phyloP scores from a whole-genome alignment of 2,113 vertebrate species.

The Protomyctophum bolini region DNA sequence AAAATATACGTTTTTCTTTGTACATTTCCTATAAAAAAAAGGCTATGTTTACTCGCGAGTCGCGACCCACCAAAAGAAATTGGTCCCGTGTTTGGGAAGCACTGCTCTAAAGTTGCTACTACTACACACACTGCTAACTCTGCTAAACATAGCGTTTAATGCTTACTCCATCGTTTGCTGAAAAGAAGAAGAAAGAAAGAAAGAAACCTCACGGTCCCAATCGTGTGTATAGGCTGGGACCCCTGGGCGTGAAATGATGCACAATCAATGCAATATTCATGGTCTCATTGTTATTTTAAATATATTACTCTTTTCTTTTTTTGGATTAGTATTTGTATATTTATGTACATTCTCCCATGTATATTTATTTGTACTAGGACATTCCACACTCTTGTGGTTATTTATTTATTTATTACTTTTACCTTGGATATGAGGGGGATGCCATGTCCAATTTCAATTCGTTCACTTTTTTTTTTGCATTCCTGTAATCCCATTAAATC shows the following conservation, averaged over 20 bases:
- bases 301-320: slow-evolving; percentile 11
- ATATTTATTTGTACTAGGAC: slow-evolving; percentile 80
- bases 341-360: slow-evolving; percentile 77
- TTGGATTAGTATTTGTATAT: slow-evolving; percentile 78
- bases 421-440: not conserved
- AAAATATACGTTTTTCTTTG: too few relatives aligned
- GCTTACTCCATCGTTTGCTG: slow-evolving; percentile 45
- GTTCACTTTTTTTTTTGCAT: slow-evolving; percentile 59
- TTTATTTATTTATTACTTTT: slow-evolving; percentile 91
- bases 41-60: too few relatives aligned
- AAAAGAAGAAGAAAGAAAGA: too few relatives aligned
- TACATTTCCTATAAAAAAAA: too few relatives aligned
- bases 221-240: slow-evolving; percentile 60
- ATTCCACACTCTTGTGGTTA: slow-evolving; percentile 81
- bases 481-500: slow-evolving; percentile 52
- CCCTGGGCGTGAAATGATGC: slow-evolving; percentile 82
- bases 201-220: slow-evolving; percentile 25
- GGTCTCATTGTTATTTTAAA: slow-evolving; percentile 55
- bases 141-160: too few relatives aligned
- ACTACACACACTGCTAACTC: too few relatives aligned
- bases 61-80: too few relatives aligned
- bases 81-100: too few relatives aligned
- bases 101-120: too few relatives aligned
- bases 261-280: slow-evolving; percentile 90
- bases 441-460: slow-evolving; percentile 41